Conservation (phyloP, 2,113 vertebrate species). For the Brachirus orientalis region DNA sequence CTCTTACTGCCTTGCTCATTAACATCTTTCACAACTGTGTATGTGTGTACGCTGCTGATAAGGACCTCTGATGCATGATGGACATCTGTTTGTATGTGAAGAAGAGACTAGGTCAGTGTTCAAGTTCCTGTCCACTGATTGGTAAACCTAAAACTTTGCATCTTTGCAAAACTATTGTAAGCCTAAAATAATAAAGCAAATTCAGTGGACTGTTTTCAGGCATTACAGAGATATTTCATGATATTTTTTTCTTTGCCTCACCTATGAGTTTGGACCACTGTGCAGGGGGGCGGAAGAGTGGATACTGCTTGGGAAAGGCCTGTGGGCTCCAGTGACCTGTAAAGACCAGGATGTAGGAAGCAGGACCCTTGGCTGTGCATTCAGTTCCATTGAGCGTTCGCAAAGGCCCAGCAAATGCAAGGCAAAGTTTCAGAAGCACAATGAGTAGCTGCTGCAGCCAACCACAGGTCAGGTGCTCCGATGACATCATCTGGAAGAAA, state of each 20-base stretch:
- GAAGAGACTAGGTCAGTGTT: not conserved
- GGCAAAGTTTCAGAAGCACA: slow-evolving; percentile 71
- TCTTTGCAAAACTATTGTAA: not conserved
- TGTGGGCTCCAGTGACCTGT: slow-evolving; percentile 84
- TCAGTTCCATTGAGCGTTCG: slow-evolving; percentile 65
- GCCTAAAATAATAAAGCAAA: not conserved
- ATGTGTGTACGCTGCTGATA: slow-evolving; percentile 25
- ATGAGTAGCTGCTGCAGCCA: slow-evolving; percentile 79
- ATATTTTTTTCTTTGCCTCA: slow-evolving; percentile 57
- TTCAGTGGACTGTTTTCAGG: not conserved
- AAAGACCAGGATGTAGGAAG: slow-evolving; percentile 84
- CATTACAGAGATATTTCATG: not conserved
- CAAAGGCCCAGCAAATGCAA: slow-evolving; percentile 64
- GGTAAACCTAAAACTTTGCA: not conserved
- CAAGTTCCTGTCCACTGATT: not conserved
- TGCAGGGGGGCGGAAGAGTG: slow-evolving; percentile 83
- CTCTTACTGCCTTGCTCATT: slow-evolving; percentile 67
- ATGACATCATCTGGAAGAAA: slow-evolving; percentile 79
- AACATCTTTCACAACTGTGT: slow-evolving; percentile 33
- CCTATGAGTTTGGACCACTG: slow-evolving; percentile 87
- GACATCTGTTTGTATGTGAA: slow-evolving; percentile 9
- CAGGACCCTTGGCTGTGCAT: slow-evolving; percentile 79
- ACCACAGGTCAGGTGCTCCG: slow-evolving; percentile 65
- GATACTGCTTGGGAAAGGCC: slow-evolving; percentile 86
- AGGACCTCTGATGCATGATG: slow-evolving; percentile 26